Conservation (phyloP, 37 sponge, comb jelly and placozoan species). For the Aplysina aerophoba region DNA sequence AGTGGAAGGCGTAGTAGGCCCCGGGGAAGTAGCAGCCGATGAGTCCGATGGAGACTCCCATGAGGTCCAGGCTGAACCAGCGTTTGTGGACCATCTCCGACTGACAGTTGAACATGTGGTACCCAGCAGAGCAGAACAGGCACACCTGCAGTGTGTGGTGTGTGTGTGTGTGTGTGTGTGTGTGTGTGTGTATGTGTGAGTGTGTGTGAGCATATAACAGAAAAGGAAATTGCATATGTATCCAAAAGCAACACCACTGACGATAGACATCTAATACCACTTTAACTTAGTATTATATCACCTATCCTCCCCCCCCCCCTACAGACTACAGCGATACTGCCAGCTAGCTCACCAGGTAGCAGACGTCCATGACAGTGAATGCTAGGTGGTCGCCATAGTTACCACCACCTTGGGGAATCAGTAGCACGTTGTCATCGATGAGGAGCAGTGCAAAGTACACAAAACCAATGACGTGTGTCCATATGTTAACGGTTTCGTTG, state of each 20-base stretch:
- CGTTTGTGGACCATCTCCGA: conserved; percentile 67
- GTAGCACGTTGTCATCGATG: conserved; percentile 56
- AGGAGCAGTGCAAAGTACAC: conserved; percentile 63
- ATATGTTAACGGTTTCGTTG: conserved; percentile 91
- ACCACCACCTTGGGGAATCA: conserved; percentile 47
- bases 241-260: too few relatives aligned
- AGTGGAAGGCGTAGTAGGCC: conserved; percentile 88
- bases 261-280: too few relatives aligned
- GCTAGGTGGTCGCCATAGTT: conserved; percentile 57
- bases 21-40: conserved; percentile 91
- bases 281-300: too few relatives aligned
- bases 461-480: conserved; percentile 81
- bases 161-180: background rate
- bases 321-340: too few relatives aligned
- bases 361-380: conserved; percentile 59
- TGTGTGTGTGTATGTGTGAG: background rate
- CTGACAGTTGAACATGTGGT: conserved; percentile 82
- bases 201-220: background rate
- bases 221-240: too few relatives aligned
- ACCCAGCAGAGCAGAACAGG: conserved; percentile 74
- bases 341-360: conserved; percentile 56
- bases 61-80: conserved; percentile 84
- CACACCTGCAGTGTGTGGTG: conserved; percentile 47
- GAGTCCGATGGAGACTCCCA: conserved; percentile 78
- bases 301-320: too few relatives aligned